Evolutionary conservation across 2,797 vertebrate species (phyloP), one percentile per base, ranked within the genome.

Genomic region (Petrocephalus sullivani): DNA sequence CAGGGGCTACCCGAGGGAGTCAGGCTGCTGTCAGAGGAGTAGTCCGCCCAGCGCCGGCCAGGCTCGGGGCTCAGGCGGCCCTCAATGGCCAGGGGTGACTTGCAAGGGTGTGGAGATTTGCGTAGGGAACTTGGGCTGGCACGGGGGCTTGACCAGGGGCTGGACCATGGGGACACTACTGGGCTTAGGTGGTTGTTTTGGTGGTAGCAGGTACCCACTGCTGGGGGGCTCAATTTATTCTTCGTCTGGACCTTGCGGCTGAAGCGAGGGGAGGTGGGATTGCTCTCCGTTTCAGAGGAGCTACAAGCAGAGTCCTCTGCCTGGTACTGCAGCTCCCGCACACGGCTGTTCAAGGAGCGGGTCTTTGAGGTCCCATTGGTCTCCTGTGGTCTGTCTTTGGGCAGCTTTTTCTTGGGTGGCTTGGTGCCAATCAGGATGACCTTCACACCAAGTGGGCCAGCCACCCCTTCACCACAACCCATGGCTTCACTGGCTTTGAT

Each of bases 271-370:
- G 98, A 99, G 0, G 97, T 95, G 0, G 98, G 98, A 84, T 95
- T 97, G 93, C 98, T 99, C 90, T 99, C 98, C 0, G 97, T 97
- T 58, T 99, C 98, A 0, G 98, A 99, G 85, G 98, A 99, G 93
- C 98, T 99, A 91, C 98, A 98, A 87, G 97, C 97, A 0, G 97
- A 98, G 93, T 99, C 98, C 0, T 99, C 98, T 0, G 96, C 97
- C 7, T 94, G 92, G 90, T 97, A 98, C 90, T 99, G 98, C 6
- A 99, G 97, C 94, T 98, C 97, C 67, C 98, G 96, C 0, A 99
- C 97, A 87, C 98, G 94, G 93, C 96, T 98, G 93, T 99, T 99
- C 3, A 97, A 95, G 0, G 98, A 98, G 82, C 94, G 97, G 84
- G 95, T 96, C 75, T 96, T 97, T 2, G 94, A 88, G 89, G 95